phyloP scores from a whole-genome alignment of 2,113 vertebrate species.

The Cervus canadensis region DNA sequence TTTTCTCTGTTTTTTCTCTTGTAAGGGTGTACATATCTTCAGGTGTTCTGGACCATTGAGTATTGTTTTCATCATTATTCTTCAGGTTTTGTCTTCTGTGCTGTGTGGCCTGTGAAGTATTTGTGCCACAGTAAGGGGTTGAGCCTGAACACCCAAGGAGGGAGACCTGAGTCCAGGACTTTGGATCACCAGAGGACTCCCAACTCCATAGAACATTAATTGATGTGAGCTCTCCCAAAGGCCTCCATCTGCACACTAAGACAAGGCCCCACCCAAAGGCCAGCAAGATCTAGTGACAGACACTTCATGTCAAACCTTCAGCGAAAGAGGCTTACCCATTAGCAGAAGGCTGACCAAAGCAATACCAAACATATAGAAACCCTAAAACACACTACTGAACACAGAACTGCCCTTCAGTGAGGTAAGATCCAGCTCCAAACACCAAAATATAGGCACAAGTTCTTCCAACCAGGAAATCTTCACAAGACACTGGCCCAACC shows the following conservation, averaged over 20 bases:
- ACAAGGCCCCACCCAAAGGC: background rate
- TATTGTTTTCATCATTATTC: no score
- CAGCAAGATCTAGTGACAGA: background rate
- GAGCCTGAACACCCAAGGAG: background rate
- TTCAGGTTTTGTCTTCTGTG: no score
- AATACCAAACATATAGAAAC: background rate
- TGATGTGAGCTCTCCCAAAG: background rate
- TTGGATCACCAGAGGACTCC: background rate
- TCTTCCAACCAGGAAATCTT: no score
- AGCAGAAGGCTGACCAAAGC: background rate
- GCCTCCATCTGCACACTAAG: background rate
- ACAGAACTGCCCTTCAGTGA: background rate
- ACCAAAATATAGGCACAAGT: no score
- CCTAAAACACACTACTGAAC: background rate
- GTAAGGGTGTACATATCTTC: no score
- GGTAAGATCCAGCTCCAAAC: background rate
- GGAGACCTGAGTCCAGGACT: background rate
- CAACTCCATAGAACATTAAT: background rate
- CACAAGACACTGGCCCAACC: no score
- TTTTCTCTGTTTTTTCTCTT: background rate
- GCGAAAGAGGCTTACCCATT: background rate
- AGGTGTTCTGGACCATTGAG: no score
- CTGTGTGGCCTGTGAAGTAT: background rate
- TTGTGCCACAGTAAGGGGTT: background rate
- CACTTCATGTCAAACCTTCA: background rate